phyloP scores from a whole-genome alignment of 2,797 vertebrate species.

The Chloroceryle inda region DNA sequence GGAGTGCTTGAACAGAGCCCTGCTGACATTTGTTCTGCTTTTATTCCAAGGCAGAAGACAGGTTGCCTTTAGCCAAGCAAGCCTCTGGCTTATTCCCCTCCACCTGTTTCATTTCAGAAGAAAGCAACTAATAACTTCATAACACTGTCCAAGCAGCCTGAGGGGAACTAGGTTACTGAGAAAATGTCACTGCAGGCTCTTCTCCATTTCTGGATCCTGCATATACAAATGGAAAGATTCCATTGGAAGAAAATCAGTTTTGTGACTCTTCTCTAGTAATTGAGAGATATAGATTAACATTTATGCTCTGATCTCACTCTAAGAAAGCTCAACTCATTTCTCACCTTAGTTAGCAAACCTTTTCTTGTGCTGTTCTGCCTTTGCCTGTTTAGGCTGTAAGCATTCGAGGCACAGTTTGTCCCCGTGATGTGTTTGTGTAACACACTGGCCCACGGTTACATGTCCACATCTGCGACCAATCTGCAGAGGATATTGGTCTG shows the following conservation, averaged over 20 bases:
- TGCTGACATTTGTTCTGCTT: not conserved
- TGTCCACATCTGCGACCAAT: constrained; percentile 62
- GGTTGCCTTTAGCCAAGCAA: not conserved
- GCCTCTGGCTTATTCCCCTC: not conserved
- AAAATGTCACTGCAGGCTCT: not conserved
- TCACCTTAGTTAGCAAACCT: not conserved
- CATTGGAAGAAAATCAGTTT: not conserved
- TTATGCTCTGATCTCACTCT: not conserved
- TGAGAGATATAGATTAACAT: not conserved
- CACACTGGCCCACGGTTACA: constrained; percentile 21
- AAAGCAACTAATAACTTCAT: not conserved
- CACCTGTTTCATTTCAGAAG: not conserved
- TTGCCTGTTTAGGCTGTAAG: not conserved
- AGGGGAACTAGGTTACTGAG: not conserved
- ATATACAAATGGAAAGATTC: not conserved
- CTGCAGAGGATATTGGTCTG: constrained; percentile 62
- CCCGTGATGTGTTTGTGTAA: constrained; percentile 55
- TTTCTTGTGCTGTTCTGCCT: not conserved
- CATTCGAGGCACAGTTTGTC: not conserved
- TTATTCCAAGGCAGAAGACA: not conserved
- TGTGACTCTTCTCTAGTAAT: not conserved
- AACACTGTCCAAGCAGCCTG: not conserved
- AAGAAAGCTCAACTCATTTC: not conserved
- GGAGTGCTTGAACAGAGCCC: not conserved
- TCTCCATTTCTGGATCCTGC: not conserved